phyloP scores from a whole-genome alignment of 2,888 invertebrate genomes.

The Agonum fuliginosum region DNA sequence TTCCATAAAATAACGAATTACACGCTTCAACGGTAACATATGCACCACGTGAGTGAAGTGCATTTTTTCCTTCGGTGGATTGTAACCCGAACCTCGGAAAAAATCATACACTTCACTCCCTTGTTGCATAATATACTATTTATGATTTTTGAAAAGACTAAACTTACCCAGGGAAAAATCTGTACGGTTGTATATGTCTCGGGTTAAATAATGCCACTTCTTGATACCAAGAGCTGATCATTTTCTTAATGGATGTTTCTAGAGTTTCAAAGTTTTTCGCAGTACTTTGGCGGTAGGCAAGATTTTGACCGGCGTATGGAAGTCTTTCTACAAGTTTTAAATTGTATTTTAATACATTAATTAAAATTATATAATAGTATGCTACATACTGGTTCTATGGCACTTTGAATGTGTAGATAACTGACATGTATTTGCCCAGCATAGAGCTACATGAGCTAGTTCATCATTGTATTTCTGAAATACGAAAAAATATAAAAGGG shows the following conservation, averaged over 20 bases:
- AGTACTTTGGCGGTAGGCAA: constrained; percentile 15
- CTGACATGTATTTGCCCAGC: constrained; percentile 70
- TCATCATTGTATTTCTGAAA: constrained; percentile 70
- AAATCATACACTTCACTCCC: no score
- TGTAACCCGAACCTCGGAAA: no score
- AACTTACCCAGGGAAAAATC: constrained; percentile 11
- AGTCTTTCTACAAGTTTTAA: constrained; percentile 3
- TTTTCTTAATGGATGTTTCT: constrained; percentile 10
- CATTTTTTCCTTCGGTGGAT: no score
- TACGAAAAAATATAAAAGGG: neutral
- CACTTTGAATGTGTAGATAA: constrained; percentile 69
- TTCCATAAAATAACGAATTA: no score
- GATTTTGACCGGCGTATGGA: constrained; percentile 44
- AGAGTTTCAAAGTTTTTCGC: neutral
- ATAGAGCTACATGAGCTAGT: constrained; percentile 70
- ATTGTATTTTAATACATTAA: neutral
- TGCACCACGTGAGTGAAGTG: no score
- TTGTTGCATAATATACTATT: no score
- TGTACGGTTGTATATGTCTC: neutral
- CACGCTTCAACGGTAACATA: no score
- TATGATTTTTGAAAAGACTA: no score
- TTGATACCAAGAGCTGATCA: constrained; percentile 40
- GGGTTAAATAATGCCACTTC: constrained; percentile 26
- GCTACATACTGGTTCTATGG: constrained; percentile 68
- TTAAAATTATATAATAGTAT: neutral